phyloP scores from a whole-genome alignment of 37 sponge, comb jelly and placozoan genomes.

The Agelas oroides region DNA sequence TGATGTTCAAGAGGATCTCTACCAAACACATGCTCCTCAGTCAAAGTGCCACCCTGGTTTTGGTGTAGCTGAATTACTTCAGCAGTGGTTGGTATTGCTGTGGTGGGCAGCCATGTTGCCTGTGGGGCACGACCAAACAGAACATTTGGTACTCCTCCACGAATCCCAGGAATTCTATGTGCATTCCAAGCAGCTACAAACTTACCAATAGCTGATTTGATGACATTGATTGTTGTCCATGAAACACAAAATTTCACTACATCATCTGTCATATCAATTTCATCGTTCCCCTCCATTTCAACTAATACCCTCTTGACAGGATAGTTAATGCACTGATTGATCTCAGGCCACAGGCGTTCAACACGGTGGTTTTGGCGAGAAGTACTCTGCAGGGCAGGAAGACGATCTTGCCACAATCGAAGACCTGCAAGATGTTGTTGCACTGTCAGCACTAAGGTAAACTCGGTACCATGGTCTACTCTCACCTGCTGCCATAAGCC shows the following conservation, averaged over 20 bases:
- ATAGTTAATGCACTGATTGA: conserved; percentile 44
- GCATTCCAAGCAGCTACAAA: conserved; percentile 51
- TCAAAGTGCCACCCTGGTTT: conserved; percentile 4
- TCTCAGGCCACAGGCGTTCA: conserved; percentile 47
- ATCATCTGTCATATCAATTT: conserved; percentile 38
- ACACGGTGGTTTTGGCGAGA: conserved; percentile 38
- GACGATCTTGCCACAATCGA: not conserved
- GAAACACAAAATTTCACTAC: conserved; percentile 51
- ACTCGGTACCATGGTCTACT: conserved; percentile 56
- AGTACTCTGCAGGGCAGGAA: conserved; percentile 20
- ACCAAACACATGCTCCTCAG: conserved; percentile 19
- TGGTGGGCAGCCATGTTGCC: not conserved
- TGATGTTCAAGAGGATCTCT: conserved; percentile 26
- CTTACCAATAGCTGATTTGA: not conserved
- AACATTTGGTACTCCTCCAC: conserved; percentile 33
- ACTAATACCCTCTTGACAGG: conserved; percentile 31
- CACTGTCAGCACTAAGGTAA: conserved; percentile 36
- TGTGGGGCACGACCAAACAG: not conserved
- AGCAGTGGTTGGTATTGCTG: conserved; percentile 24
- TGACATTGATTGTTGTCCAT: conserved; percentile 22
- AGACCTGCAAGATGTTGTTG: conserved; percentile 24
- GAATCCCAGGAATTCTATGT: conserved; percentile 25
- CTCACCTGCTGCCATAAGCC: conserved; percentile 58
- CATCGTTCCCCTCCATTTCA: conserved; percentile 22
- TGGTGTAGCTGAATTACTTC: conserved; percentile 6